Percentiles rank a stretch among this genome's conserved stretches.
Evolutionary conservation across 2,797 vertebrate species (phyloP).

Genomic region (Spatula clypeata): DNA sequence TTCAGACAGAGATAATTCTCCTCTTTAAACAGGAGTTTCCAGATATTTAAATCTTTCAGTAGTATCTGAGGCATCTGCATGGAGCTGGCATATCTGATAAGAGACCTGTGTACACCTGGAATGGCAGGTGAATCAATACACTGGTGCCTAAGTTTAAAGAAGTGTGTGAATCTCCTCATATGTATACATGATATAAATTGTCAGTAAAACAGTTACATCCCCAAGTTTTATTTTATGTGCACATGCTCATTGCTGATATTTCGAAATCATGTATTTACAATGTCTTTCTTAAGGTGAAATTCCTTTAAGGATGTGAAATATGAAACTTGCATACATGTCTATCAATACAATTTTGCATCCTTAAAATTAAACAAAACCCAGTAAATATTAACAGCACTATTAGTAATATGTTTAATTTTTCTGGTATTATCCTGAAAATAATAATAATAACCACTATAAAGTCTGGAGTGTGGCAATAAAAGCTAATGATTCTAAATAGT

Average conservation of each 20-base stretch:
- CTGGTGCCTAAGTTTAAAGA: background rate
- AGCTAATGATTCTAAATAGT: background rate
- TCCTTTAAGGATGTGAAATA: background rate
- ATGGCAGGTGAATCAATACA: background rate
- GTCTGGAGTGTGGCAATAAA: background rate
- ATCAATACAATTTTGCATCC: background rate
- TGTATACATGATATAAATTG: rapidly evolving
- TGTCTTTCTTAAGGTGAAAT: background rate
- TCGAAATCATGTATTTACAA: background rate
- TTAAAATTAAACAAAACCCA: background rate
- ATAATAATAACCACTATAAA: background rate
- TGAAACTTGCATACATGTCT: background rate
- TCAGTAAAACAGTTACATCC: background rate
- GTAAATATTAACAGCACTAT: background rate
- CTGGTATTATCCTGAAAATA: background rate
- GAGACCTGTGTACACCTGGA: rapidly evolving
- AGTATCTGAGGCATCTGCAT: background rate
- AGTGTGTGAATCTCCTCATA: background rate
- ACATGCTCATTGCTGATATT: background rate
- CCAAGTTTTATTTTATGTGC: background rate
- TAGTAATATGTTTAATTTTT: background rate
- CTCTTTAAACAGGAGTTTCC: background rate
- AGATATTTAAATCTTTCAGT: background rate
- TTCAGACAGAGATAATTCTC: background rate
- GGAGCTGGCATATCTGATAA: background rate